Evolutionary conservation across 2,797 vertebrate species (phyloP).

Genomic region (Cirrhinus mrigala): DNA sequence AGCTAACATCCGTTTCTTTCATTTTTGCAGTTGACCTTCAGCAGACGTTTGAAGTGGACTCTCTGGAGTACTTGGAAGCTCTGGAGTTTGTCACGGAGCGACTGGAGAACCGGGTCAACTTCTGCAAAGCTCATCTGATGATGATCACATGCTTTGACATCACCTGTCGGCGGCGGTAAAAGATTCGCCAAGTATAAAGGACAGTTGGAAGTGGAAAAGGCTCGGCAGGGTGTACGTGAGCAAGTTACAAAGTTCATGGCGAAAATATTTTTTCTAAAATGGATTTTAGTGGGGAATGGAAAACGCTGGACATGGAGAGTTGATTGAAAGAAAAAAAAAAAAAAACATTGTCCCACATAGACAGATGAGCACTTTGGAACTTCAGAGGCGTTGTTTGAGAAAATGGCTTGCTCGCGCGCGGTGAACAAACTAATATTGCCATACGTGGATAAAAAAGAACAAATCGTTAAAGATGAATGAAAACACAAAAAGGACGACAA

Average conservation of each 20-base stretch:
- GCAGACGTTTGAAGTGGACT: constrained; percentile 92
- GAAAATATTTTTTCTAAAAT: constrained; percentile 59
- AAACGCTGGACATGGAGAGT: constrained; percentile 9
- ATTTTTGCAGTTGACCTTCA: constrained; percentile 87
- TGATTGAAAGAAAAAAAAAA: constrained; percentile 64
- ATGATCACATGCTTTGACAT: constrained; percentile 99
- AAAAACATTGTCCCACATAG: constrained; percentile 66
- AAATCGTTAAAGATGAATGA: constrained; percentile 67
- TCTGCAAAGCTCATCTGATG: constrained; percentile 99
- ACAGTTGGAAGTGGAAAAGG: constrained; percentile 46
- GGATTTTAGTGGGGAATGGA: constrained; percentile 50
- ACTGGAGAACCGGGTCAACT: constrained; percentile 95
- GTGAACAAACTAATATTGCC: constrained; percentile 53
- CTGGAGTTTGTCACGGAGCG: constrained; percentile 92
- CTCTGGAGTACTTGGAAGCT: constrained; percentile 94
- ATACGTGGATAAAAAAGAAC: constrained; percentile 56
- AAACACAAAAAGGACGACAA: constrained; percentile 76
- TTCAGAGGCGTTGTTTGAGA: constrained; percentile 74
- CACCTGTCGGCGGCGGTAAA: constrained; percentile 89
- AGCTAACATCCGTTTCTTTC: background rate
- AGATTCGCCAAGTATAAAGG: constrained; percentile 4
- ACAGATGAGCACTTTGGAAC: constrained; percentile 85
- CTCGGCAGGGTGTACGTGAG: constrained; percentile 27
- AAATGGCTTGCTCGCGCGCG: constrained; percentile 76
- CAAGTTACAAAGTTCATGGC: constrained; percentile 26